Evolutionary conservation across 2,113 vertebrate species (phyloP).

Genomic region (sheep (Ovis aries)): ARS-UI_Ramb_v3.0 NC_056076.1:10166001-10166500

Average conservation of each 20-base stretch:
- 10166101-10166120: not conserved
- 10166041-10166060: accelerated
- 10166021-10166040: not conserved
- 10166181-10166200: not conserved
- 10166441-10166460: not conserved
- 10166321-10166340: not conserved
- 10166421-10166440: not conserved
- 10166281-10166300: not conserved
- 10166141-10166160: not conserved
- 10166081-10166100: accelerated
- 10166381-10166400: not conserved
- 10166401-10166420: not conserved
- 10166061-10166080: not conserved
- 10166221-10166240: not conserved
- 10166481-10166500: not conserved
- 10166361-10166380: not conserved
- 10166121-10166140: not conserved
- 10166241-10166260: not conserved
- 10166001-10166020: not conserved
- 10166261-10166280: not conserved
- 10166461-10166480: not conserved
- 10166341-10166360: not conserved
- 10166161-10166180: not conserved
- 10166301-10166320: not conserved
- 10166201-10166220: not conserved